Conservation (phyloP, 2,888 invertebrate genomes). For the Electrophaes corylata region DNA sequence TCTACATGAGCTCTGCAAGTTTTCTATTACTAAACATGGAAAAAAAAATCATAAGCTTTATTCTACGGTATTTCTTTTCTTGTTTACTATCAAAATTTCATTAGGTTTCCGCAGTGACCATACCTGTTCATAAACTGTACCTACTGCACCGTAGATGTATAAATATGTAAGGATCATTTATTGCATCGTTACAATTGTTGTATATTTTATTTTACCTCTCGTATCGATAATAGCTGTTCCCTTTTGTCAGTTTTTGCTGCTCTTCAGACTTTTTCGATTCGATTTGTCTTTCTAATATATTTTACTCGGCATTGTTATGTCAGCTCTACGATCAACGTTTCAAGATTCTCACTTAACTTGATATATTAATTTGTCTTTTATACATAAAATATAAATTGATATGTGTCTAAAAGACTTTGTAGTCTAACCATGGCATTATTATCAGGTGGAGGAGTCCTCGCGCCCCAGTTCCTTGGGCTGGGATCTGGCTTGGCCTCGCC, state of each 20-base stretch:
- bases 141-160: constrained; percentile 76
- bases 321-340: constrained; percentile 6
- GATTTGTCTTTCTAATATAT: constrained; percentile 9
- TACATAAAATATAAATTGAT: neutral
- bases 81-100: constrained; percentile 78
- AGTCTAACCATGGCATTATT: constrained; percentile 36
- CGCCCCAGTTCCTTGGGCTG: constrained; percentile 94
- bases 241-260: constrained; percentile 36
- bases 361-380: constrained; percentile 1
- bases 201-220: constrained; percentile 58
- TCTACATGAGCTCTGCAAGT: neutral
- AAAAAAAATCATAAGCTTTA: constrained; percentile 54
- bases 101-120: constrained; percentile 77
- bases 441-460: constrained; percentile 93
- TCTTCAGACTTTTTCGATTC: constrained; percentile 31
- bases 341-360: constrained; percentile 2
- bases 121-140: constrained; percentile 77
- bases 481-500: constrained; percentile 90
- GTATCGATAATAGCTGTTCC: constrained; percentile 45
- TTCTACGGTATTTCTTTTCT: constrained; percentile 66
- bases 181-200: constrained; percentile 60
- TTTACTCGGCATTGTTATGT: constrained; percentile 14
- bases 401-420: neutral
- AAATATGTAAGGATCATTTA: constrained; percentile 72
- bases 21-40: neutral